Base-by-base conservation (phyloP, 1,140 invertebrate species). In the Chelonus insularis region DNA sequence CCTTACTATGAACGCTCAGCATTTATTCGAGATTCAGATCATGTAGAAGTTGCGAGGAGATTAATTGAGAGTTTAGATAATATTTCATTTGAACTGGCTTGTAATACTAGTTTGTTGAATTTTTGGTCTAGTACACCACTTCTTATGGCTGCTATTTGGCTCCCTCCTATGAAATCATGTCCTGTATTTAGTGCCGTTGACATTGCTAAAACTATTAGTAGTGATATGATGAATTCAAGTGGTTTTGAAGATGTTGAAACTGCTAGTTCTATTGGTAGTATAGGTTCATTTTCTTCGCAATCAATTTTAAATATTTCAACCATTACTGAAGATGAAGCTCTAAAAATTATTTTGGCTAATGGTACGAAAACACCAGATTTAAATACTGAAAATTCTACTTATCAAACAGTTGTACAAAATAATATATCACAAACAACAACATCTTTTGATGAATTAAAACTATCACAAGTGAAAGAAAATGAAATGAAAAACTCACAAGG, bases 31-130 rank as follows among this genome's bases (percentile, higher is more conserved):
- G 93, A 96, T 70, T 64, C 77, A 8, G 92, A 95, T 65, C 82
- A 88, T n/a, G 79, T 93, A 32, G 91, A 94, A 72, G 86, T 94
- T 1, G 86, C 90, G 5, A 86, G 90, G 67, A 84, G 86, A 67
- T 80, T 92, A 4, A 81, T 96, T 36, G 88, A 91, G 72, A 91
- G 88, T 34, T 74, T 96, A n/a, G 90, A 93, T 70, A 87, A 89
- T 72, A 82, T 88, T n/a, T 78, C 84, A 21, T 96, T 97, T 73
- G 84, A 91, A 59, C 77, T 97, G 56, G 91, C 92, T 1, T 91
- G 86, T 62, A 97, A 97, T 83, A 93, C 92, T 0, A 94, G 91
- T 72, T 74, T 95, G 5, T 78, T 98, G 0, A 98, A 98, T 79
- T 86, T 86, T 36, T 98, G 95, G 95, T 89, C 89, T 0, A 88